Evolutionary conservation across 2,888 invertebrate genomes (phyloP).

Genomic region (Amiota minor): DNA sequence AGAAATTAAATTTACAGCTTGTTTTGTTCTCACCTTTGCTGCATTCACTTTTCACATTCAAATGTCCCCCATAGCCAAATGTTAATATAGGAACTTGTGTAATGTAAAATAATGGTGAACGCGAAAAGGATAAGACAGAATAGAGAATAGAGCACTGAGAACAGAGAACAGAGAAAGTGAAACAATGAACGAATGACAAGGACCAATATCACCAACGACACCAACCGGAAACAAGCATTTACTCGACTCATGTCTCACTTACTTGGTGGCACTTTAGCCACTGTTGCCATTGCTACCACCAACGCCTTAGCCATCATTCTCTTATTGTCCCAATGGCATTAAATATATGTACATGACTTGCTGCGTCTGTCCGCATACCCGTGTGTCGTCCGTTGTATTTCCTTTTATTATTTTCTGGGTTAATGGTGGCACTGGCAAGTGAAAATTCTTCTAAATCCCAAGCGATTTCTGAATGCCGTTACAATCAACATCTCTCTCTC

Average conservation of each 20-base stretch:
- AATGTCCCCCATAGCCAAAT: too few species aligned
- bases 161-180: not conserved
- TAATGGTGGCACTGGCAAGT: slow-evolving; percentile 50
- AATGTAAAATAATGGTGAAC: not conserved
- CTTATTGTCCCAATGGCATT: too few species aligned
- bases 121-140: not conserved
- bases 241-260: not conserved
- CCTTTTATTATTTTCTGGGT: slow-evolving; percentile 41
- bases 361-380: not conserved
- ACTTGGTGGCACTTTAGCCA: not conserved
- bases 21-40: too few species aligned
- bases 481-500: not conserved
- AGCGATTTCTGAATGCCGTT: slow-evolving; percentile 47
- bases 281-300: not conserved
- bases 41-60: too few species aligned
- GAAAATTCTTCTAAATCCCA: slow-evolving; percentile 56
- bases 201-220: not conserved
- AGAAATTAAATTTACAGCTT: too few species aligned
- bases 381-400: not conserved
- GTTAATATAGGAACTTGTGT: too few species aligned
- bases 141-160: too few species aligned
- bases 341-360: not conserved
- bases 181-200: not conserved
- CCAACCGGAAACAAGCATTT: slow-evolving; percentile 22
- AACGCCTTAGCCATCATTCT: not conserved